A percentile compares a stretch with the other conserved stretches of the same genome.
These are phyloP conservation scores for Helicoverpa zea DNA, from an alignment of 1,140 invertebrate genomes.

Conservation along the genomic window DNA sequence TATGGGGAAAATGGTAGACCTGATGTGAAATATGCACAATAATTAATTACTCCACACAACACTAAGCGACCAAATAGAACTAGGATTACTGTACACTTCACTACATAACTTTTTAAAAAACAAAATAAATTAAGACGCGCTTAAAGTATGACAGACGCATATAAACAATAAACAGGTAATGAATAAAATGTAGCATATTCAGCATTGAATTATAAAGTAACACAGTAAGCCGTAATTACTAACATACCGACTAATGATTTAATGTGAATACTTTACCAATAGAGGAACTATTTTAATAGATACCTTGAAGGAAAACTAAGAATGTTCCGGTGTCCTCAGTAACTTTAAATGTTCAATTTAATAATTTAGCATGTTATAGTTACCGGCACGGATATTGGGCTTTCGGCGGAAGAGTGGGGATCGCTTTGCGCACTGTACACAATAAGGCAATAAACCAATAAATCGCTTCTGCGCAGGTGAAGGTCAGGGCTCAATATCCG, in stretches of 20 bases:
- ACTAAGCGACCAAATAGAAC: neutral
- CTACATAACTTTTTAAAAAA: no score
- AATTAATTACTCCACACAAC: neutral
- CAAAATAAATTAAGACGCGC: neutral
- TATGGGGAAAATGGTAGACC: no score
- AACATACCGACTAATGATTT: constrained; percentile 35
- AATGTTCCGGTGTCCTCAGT: constrained; percentile 21
- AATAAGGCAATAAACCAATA: no score
- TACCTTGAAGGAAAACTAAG: constrained; percentile 28
- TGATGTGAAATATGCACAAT: no score
- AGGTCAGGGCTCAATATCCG: no score
- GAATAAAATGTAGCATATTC: neutral
- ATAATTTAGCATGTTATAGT: neutral
- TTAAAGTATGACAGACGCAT: neutral
- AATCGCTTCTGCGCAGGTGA: no score
- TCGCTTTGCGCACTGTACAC: no score
- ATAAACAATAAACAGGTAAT: constrained; percentile 4
- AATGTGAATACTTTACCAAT: constrained; percentile 18
- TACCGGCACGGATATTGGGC: no score
- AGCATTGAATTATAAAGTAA: neutral
- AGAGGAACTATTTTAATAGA: constrained; percentile 1
- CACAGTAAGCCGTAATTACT: neutral
- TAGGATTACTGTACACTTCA: neutral
- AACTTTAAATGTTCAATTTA: constrained; percentile 2
- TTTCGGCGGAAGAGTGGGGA: no score